Conservation (phyloP, 2,113 vertebrate genomes). For the Oplegnathus fasciatus region DNA sequence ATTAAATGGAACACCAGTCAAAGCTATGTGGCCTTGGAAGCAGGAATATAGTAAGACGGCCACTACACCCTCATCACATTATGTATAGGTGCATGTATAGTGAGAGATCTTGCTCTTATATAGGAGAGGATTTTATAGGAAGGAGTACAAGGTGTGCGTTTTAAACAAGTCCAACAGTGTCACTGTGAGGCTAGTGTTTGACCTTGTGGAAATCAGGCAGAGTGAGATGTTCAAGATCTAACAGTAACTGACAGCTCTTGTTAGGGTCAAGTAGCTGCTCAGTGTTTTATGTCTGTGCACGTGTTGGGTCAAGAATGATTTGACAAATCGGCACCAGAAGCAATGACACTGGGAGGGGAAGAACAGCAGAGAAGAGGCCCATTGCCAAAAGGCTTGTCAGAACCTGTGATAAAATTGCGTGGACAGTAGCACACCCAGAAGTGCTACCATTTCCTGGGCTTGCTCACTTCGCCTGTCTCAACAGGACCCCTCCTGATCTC, state of each 20-base stretch:
- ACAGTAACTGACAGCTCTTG: constrained; percentile 54
- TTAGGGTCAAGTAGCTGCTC: constrained; percentile 54
- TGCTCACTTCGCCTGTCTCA: constrained; percentile 74
- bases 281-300: constrained; percentile 16
- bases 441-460: constrained; percentile 67
- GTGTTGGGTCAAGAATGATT: constrained; percentile 52
- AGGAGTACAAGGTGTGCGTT: constrained; percentile 18
- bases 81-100: background rate
- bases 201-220: constrained; percentile 50
- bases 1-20: background rate
- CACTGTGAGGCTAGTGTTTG: constrained; percentile 29
- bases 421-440: constrained; percentile 79
- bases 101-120: background rate
- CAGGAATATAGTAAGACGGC: background rate
- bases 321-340: constrained; percentile 67
- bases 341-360: constrained; percentile 46
- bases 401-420: constrained; percentile 72
- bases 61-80: background rate
- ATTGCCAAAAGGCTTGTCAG: constrained; percentile 78
- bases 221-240: constrained; percentile 33
- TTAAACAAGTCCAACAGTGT: constrained; percentile 8
- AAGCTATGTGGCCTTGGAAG: background rate
- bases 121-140: background rate
- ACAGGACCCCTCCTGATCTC: constrained; percentile 68
- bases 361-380: constrained; percentile 51